These are phyloP conservation scores for Dendroctonus valens DNA, from an alignment of 1,140 invertebrate species.

Conservation along the genomic window DNA sequence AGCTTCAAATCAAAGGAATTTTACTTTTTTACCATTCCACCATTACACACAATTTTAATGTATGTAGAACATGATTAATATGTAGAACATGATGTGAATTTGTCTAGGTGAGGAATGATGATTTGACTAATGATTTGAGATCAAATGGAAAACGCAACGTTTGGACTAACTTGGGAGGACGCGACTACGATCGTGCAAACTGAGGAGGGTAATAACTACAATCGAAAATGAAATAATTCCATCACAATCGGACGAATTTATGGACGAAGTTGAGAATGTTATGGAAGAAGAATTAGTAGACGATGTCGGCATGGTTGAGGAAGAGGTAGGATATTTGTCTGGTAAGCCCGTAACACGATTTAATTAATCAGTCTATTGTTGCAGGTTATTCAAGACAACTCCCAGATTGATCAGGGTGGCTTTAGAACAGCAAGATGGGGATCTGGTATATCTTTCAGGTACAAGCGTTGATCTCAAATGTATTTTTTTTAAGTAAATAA, in stretches of 20 bases:
- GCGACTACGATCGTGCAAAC: conserved; percentile 58
- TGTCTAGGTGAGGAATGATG: too few relatives aligned
- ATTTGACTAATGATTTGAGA: not conserved
- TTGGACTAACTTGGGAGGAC: conserved; percentile 58
- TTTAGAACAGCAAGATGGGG: conserved; percentile 14
- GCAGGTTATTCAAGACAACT: conserved; percentile 24
- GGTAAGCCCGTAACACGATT: not conserved
- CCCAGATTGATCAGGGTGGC: conserved; percentile 24
- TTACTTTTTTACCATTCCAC: too few relatives aligned
- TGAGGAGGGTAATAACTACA: conserved; percentile 65
- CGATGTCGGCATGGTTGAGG: conserved; percentile 20
- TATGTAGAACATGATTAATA: too few relatives aligned
- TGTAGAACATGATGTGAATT: too few relatives aligned
- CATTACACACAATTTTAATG: too few relatives aligned
- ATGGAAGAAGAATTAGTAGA: conserved; percentile 26
- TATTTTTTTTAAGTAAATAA: not conserved
- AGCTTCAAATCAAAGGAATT: too few relatives aligned
- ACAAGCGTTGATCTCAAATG: not conserved
- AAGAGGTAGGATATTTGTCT: conserved; percentile 14
- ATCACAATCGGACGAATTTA: conserved; percentile 58
- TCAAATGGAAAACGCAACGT: conserved; percentile 50
- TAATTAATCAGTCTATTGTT: not conserved
- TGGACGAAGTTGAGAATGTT: conserved; percentile 52
- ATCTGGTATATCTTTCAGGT: conserved; percentile 27
- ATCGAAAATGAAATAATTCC: conserved; percentile 57